A percentile compares a stretch with the other conserved stretches of the same genome.
These are phyloP conservation scores for Dasypolia templi DNA, from an alignment of 2,888 invertebrate genomes.

Conservation along the genomic window DNA sequence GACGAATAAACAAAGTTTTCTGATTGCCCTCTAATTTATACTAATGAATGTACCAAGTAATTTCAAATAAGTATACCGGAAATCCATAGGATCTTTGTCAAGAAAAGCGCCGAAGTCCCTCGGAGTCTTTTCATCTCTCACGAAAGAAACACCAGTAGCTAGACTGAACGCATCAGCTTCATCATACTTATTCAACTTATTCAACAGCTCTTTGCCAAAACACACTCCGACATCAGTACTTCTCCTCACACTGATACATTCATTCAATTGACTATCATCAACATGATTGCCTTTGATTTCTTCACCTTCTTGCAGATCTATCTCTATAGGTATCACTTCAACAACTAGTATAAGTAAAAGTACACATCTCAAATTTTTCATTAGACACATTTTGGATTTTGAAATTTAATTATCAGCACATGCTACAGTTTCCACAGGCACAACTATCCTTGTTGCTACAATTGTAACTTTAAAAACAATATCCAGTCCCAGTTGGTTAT, in stretches of 20 bases:
- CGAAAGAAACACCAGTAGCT: constrained; percentile 91
- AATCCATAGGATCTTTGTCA: constrained; percentile 94
- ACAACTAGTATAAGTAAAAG: constrained; percentile 69
- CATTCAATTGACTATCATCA: constrained; percentile 80
- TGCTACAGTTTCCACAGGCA: constrained; percentile 58
- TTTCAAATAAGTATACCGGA: constrained; percentile 87
- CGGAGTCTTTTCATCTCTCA: constrained; percentile 92
- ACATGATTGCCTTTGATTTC: constrained; percentile 80
- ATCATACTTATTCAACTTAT: constrained; percentile 92
- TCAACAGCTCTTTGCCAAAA: constrained; percentile 93
- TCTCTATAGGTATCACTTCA: constrained; percentile 82
- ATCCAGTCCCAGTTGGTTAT: constrained; percentile 82
- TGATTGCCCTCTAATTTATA: too few species aligned
- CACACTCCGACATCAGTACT: constrained; percentile 91
- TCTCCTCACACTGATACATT: constrained; percentile 82
- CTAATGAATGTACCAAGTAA: neutral
- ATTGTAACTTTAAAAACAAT: constrained; percentile 82
- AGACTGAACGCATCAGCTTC: constrained; percentile 92
- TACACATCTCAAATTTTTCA: constrained; percentile 59
- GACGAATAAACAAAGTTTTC: too few species aligned
- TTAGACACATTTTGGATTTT: constrained; percentile 49
- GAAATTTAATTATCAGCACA: constrained; percentile 39
- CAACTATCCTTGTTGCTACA: constrained; percentile 77
- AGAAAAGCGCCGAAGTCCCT: constrained; percentile 92
- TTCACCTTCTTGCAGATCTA: constrained; percentile 83